A percentile compares a stretch with the other conserved stretches of the same genome.
Evolutionary conservation across 2,797 vertebrate genomes (phyloP).

Genomic region (Fundulus diaphanus): DNA sequence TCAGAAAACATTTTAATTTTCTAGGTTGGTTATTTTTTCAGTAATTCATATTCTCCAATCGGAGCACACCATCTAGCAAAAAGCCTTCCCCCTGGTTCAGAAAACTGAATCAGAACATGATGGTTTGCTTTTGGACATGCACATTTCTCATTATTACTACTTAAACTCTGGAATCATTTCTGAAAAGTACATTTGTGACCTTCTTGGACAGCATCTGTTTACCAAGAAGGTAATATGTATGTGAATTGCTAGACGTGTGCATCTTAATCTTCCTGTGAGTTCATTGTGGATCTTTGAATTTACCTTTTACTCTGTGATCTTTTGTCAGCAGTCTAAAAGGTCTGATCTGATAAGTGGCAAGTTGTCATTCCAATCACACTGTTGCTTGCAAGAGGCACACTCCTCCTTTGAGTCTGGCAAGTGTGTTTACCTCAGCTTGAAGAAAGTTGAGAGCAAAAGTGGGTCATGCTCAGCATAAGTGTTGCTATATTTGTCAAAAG

Average conservation of each 20-base stretch:
- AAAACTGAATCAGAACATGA: no score
- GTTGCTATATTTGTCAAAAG: conserved; percentile 59
- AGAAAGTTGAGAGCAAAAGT: conserved; percentile 67
- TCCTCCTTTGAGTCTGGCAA: conserved; percentile 27
- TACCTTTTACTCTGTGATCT: conserved; percentile 4
- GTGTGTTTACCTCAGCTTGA: conserved; percentile 60
- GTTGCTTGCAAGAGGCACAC: conserved; percentile 36
- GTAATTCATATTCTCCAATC: no score
- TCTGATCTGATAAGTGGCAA: conserved; percentile 35
- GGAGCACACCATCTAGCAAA: no score
- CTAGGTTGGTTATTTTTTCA: no score
- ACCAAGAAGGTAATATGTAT: not conserved
- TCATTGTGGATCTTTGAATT: conserved; percentile 11
- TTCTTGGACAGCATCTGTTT: not conserved
- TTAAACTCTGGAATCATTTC: not conserved
- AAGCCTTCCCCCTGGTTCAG: no score
- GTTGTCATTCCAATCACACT: conserved; percentile 60
- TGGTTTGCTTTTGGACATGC: not conserved
- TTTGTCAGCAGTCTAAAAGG: conserved; percentile 32
- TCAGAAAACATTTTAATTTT: no score
- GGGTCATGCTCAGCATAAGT: conserved; percentile 66
- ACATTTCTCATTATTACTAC: not conserved
- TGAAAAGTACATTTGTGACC: not conserved
- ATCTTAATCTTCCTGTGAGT: conserved; percentile 3
- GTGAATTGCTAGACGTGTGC: not conserved